Evolutionary conservation across 2,888 invertebrate genomes (phyloP).

Genomic region (Eupithecia exiguata): DNA sequence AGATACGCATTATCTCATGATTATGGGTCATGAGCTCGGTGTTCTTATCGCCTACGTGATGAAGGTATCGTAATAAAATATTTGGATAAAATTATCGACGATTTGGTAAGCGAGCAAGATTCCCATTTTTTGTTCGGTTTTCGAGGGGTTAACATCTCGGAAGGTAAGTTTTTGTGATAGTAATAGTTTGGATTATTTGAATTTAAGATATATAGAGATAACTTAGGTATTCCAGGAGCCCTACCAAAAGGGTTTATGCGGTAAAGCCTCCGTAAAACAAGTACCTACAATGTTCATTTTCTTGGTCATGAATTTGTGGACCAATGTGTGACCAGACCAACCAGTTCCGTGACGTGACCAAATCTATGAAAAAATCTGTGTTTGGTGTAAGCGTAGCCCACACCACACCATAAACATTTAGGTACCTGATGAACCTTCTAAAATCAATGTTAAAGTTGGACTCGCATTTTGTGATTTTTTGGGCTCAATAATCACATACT

Average conservation of each 20-base stretch:
- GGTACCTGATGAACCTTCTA: too few species aligned
- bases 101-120: neutral
- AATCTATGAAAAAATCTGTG: too few species aligned
- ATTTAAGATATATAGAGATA: neutral
- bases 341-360: neutral
- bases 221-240: neutral
- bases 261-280: neutral
- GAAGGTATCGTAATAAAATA: conserved; percentile 48
- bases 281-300: neutral
- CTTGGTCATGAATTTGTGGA: neutral
- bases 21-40: conserved; percentile 49
- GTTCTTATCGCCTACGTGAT: conserved; percentile 63
- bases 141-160: conserved; percentile 14
- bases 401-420: too few species aligned
- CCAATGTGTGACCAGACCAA: neutral
- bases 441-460: too few species aligned
- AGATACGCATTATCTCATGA: conserved; percentile 25
- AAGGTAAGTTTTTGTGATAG: conserved; percentile 3
- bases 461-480: too few species aligned
- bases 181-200: neutral
- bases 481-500: too few species aligned
- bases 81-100: conserved; percentile 12
- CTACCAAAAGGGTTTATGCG: too few species aligned
- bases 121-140: conserved; percentile 14
- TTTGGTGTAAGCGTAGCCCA: too few species aligned